These are phyloP conservation scores for Herpetotheres cachinnans DNA, from an alignment of 2,113 vertebrate genomes.

Conservation along the genomic window DNA sequence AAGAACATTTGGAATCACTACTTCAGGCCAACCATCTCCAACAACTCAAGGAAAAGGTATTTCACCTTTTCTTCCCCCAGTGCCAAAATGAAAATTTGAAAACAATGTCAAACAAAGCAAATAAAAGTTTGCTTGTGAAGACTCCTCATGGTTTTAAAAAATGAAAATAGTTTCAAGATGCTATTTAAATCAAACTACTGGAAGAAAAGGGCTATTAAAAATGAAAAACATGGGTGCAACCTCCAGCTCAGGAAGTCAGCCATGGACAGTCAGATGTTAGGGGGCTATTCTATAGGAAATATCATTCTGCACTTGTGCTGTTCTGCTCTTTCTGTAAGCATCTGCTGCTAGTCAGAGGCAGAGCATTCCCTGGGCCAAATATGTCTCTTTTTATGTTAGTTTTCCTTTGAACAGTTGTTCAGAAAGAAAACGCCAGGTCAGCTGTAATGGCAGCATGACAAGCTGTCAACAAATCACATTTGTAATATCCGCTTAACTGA, in stretches of 20 bases:
- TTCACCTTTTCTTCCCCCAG: not conserved
- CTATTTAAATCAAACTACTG: not conserved
- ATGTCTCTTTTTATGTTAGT: not conserved
- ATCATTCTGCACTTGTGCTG: not conserved
- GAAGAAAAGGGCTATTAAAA: not conserved
- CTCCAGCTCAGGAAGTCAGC: not conserved
- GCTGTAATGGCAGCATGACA: not conserved
- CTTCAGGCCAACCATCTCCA: not conserved
- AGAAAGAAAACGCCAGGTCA: constrained; percentile 19
- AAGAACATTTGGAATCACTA: not conserved
- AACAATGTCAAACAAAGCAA: not conserved
- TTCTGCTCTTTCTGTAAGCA: not conserved
- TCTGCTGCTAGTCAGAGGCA: not conserved
- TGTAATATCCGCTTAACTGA: not conserved
- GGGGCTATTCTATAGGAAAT: not conserved
- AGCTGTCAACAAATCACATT: constrained; percentile 19
- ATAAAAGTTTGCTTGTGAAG: not conserved
- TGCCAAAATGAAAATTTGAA: not conserved
- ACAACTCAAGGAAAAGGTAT: not conserved
- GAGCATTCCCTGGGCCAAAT: not conserved
- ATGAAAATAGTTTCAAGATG: not conserved
- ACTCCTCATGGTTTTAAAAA: not conserved
- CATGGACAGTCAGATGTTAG: not conserved
- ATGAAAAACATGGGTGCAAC: not conserved
- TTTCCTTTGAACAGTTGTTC: not conserved